Base-by-base conservation (phyloP, 2,113 vertebrate species). In the Seriola dumerili region DNA sequence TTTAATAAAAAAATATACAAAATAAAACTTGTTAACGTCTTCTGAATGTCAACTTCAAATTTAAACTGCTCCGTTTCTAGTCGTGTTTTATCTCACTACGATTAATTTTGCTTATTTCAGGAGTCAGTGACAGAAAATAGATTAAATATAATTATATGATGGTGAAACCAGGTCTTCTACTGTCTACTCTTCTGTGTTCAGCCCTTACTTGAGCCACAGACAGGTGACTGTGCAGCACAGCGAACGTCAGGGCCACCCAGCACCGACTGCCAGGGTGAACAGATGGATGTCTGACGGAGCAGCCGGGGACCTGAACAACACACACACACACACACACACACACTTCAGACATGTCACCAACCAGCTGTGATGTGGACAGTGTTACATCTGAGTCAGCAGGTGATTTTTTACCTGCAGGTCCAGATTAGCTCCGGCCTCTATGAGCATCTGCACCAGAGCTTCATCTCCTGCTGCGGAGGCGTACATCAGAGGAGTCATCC, bases 371-470 rank as follows among this genome's bases (percentile, higher is more conserved):
- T 14, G 1, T 4, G 8, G 11, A 19, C 2, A 38, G 10, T 2
- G 19, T 36, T 62, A 14, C 12, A 23, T 25, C 10, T 23, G 21
- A 62, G 25, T 38, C 29, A 11, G 16, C 54, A 38, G 44, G 2
- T 14, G 50, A 9, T 32, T 40, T 44, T 29, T 76, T 88, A 94
- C 95, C 92, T 90, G 90, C 75, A 94, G 69, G 69, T 95, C 96
- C 85, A 98, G 88, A 84, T 96, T 96, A 46, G 97, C 97, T 48
- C 97, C 96, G 0, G 97, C 97, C 23, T 99, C 92, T 6, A 98
- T 94, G n/a, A 99, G 91, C 96, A 98, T 97, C 90, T 99, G 98
- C 19, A 99, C 98, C 96, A 98, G 96, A 8, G 97, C 97, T 86
- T 99, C 98, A 7, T 99, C 98, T 80, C 98, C 98, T 2, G 96